Percentiles rank a stretch among this genome's conserved stretches.
Evolutionary conservation across 2,113 vertebrate genomes (phyloP).

Genomic region (cattle (Bos taurus)): ARS-UCD2.0 NC_037333.1:110535001-110535500

Average conservation of each 20-base stretch:
- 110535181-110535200: not conserved
- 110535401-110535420: not conserved
- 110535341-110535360: fast-evolving
- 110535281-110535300: not conserved
- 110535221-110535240: not conserved
- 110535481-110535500: fast-evolving
- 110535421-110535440: not conserved
- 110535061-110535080: not conserved
- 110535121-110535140: not conserved
- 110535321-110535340: not conserved
- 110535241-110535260: not conserved
- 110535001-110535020: not conserved
- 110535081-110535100: constrained; percentile 33
- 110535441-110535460: not conserved
- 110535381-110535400: not conserved
- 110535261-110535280: not conserved
- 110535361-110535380: not conserved
- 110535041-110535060: not conserved
- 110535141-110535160: not conserved
- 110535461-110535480: no score
- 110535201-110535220: not conserved
- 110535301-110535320: not conserved
- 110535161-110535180: not conserved
- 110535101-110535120: not conserved
- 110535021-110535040: not conserved